Evolutionary conservation across 2,888 invertebrate genomes (phyloP).

Genomic region (Polydrusus pterygomalis): DNA sequence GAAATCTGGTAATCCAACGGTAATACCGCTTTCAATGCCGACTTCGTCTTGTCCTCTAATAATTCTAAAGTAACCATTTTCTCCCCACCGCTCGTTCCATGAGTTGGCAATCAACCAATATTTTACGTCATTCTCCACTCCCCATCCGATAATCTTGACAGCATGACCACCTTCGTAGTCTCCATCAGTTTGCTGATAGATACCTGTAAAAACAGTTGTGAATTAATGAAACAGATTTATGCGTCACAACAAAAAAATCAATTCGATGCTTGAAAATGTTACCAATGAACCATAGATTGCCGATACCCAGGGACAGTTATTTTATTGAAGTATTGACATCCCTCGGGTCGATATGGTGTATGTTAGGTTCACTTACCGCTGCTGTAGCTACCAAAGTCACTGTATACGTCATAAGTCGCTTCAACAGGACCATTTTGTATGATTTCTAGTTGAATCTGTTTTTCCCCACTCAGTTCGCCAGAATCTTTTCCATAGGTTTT

Average conservation of each 20-base stretch:
- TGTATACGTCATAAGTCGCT: constrained; percentile 88
- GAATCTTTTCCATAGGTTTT: constrained; percentile 39
- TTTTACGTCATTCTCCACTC: constrained; percentile 80
- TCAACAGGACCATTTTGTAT: constrained; percentile 90
- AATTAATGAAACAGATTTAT: too few relatives aligned
- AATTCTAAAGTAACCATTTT: constrained; percentile 91
- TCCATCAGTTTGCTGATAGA: constrained; percentile 84
- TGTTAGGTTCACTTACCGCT: constrained; percentile 27
- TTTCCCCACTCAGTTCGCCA: constrained; percentile 53
- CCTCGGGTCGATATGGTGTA: too few relatives aligned
- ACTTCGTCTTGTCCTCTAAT: constrained; percentile 86
- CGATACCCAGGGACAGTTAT: too few relatives aligned
- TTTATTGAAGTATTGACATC: too few relatives aligned
- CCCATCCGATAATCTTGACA: constrained; percentile 92
- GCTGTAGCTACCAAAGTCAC: constrained; percentile 76
- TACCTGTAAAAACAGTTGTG: constrained; percentile 70
- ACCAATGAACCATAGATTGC: too few relatives aligned
- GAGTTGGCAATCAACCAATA: constrained; percentile 95
- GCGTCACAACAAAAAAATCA: too few relatives aligned
- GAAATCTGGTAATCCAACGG: constrained; percentile 74
- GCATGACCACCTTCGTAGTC: constrained; percentile 88
- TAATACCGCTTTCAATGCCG: constrained; percentile 82
- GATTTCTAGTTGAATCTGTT: constrained; percentile 86
- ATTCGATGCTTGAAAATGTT: too few relatives aligned
- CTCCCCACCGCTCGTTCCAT: constrained; percentile 96